Percentiles rank a stretch among this genome's conserved stretches.
phyloP scores from a whole-genome alignment of 2,797 vertebrate genomes.

The Sparidentex hasta region DNA sequence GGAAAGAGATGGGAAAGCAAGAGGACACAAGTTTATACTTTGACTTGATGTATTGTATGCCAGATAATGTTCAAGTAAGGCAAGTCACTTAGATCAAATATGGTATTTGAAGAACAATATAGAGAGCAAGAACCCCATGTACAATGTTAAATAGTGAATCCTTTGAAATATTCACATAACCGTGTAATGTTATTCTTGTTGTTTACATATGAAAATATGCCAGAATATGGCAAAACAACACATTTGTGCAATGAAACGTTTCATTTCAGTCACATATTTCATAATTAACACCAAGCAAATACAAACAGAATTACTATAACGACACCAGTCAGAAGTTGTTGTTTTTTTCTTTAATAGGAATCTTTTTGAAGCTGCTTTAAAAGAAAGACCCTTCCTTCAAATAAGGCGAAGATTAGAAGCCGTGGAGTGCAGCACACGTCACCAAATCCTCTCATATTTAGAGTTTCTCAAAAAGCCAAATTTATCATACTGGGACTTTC shows the following conservation, averaged over 20 bases:
- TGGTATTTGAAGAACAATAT: neutral
- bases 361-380: neutral
- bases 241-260: neutral
- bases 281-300: neutral
- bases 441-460: conserved; percentile 12
- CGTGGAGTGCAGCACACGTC: neutral
- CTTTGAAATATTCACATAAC: neutral
- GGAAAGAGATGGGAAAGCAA: neutral
- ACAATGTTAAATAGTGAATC: neutral
- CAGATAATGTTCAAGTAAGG: neutral
- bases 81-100: neutral
- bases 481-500: neutral
- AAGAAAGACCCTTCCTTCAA: neutral
- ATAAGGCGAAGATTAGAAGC: conserved; percentile 3
- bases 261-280: neutral
- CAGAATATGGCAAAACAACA: neutral
- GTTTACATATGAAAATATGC: neutral
- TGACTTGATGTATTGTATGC: neutral
- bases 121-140: neutral
- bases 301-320: neutral
- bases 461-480: conserved; percentile 5
- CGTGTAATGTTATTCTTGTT: neutral
- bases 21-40: neutral
- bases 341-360: neutral
- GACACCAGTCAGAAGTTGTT: neutral